Percentiles rank a stretch among this genome's conserved stretches.
Conservation (phyloP, 2,888 invertebrate genomes). For the Octodonta nipae region DNA sequence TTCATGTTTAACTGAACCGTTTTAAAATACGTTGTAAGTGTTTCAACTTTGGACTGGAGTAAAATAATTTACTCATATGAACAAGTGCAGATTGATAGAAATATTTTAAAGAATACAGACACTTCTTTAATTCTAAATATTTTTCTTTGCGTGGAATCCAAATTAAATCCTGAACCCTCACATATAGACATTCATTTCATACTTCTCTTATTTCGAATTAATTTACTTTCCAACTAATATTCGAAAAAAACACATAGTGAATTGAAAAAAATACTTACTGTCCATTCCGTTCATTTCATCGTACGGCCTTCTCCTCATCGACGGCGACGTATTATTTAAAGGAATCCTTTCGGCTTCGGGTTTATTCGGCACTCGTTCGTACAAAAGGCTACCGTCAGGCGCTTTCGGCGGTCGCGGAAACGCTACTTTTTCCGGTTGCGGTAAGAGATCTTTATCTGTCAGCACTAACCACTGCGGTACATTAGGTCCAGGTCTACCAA, state of each 20-base stretch:
- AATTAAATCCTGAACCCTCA: no score
- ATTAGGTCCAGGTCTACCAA: constrained; percentile 47
- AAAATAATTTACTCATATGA: no score
- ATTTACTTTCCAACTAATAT: background rate
- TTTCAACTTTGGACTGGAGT: no score
- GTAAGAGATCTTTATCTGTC: constrained; percentile 62
- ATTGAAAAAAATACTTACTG: constrained; percentile 48
- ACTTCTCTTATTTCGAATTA: no score
- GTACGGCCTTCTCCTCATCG: constrained; percentile 72
- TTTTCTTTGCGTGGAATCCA: no score
- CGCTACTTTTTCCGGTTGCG: constrained; percentile 65
- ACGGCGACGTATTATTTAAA: constrained; percentile 40
- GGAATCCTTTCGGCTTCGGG: constrained; percentile 54
- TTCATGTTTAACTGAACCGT: no score
- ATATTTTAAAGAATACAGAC: background rate
- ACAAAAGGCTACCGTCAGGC: constrained; percentile 75
- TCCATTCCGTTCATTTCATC: constrained; percentile 83
- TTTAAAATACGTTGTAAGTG: no score
- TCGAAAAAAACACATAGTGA: background rate
- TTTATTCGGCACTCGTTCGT: constrained; percentile 76
- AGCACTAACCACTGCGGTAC: constrained; percentile 56
- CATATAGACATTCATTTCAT: no score
- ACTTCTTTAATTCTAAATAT: constrained; percentile 1
- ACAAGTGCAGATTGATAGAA: no score
- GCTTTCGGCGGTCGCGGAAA: constrained; percentile 87